Evolutionary conservation across 2,797 vertebrate species (phyloP).

Genomic region (Adrianichthys oophorus): DNA sequence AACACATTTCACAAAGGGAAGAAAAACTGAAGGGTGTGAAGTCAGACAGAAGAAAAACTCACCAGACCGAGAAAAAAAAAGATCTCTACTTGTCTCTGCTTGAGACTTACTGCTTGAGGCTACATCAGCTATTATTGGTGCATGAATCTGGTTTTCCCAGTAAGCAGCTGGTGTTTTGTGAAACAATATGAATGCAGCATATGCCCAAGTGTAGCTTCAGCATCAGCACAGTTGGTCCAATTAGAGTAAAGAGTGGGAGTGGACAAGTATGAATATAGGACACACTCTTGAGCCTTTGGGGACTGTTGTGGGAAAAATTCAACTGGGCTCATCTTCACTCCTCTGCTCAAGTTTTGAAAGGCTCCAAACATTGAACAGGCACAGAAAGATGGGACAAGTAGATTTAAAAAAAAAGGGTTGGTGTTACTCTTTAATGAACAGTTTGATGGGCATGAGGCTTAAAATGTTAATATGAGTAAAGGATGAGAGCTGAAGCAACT

Average conservation of each 20-base stretch:
- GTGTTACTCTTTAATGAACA: neutral
- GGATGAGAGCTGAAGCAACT: conserved; percentile 23
- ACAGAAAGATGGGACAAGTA: conserved; percentile 12
- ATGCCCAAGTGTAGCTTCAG: conserved; percentile 28
- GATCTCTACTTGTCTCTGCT: conserved; percentile 5
- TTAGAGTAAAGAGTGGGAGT: conserved; percentile 29
- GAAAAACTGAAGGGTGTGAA: neutral
- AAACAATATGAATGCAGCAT: conserved; percentile 38
- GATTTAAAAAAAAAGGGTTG: conserved; percentile 3
- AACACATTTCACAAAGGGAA: neutral
- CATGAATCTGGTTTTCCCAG: conserved; percentile 8
- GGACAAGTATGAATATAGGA: conserved; percentile 29
- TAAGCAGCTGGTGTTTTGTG: conserved; percentile 43
- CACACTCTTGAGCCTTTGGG: conserved; percentile 34
- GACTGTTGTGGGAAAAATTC: conserved; percentile 37
- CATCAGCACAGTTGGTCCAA: conserved; percentile 33
- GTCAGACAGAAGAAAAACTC: conserved; percentile 1
- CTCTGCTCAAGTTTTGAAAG: conserved; percentile 19
- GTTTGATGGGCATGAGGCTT: neutral
- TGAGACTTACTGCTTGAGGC: conserved; percentile 11
- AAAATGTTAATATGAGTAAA: conserved; percentile 12
- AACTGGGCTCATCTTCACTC: conserved; percentile 12
- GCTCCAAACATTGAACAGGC: conserved; percentile 24
- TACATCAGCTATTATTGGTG: neutral
- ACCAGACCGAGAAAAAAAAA: neutral